phyloP scores from a whole-genome alignment of 2,113 vertebrate genomes.

The Pelmatolapia mariae region DNA sequence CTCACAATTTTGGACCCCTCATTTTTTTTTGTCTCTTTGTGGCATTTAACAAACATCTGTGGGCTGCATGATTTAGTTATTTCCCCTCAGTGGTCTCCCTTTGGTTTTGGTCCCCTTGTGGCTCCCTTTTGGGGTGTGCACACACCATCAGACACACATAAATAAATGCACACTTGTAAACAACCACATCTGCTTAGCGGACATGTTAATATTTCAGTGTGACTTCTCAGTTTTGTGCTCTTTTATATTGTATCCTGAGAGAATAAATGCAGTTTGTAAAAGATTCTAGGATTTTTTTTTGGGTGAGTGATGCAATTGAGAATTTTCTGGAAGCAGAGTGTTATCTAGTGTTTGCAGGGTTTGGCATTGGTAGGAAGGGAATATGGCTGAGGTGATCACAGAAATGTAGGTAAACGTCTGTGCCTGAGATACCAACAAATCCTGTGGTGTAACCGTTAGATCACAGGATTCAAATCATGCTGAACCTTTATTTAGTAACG shows the following conservation, averaged over 20 bases:
- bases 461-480: not conserved
- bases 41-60: conserved; percentile 57
- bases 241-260: not conserved
- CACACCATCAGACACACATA: not conserved
- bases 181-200: conserved; percentile 39
- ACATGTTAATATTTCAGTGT: conserved; percentile 20
- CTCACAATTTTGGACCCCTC: conserved; percentile 2
- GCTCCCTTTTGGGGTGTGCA: conserved; percentile 14
- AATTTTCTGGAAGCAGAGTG: not conserved
- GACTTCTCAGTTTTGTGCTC: not conserved
- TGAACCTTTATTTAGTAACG: not conserved
- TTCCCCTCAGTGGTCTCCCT: conserved; percentile 45
- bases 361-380: not conserved
- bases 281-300: not conserved
- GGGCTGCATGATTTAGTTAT: conserved; percentile 49
- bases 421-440: not conserved
- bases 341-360: not conserved
- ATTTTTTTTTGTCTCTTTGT: conserved; percentile 1
- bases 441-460: not conserved
- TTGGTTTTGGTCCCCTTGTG: conserved; percentile 36
- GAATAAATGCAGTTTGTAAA: not conserved
- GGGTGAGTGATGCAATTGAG: not conserved
- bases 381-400: not conserved
- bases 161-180: conserved; percentile 24
- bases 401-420: not conserved